Base-by-base conservation (phyloP, 92 coral and sea anemone genomes). In the Phymanthus crucifer region DNA sequence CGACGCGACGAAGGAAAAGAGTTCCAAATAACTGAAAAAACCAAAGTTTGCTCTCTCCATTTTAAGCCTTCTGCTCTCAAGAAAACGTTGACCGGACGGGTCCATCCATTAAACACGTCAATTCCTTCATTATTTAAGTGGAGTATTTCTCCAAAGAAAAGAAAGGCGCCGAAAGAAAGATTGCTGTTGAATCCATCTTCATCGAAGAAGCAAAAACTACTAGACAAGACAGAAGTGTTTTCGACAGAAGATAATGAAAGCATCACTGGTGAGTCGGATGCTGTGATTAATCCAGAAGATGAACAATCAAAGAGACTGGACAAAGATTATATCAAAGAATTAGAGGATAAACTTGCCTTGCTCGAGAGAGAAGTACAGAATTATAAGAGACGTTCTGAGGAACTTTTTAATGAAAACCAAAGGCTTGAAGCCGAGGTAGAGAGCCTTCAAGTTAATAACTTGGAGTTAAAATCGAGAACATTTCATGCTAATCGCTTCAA, bases 401-500 rank as follows among this genome's bases (percentile, higher is more conserved):
- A 32, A 36, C 72, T 68, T 68, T 32, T 14, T 32, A 36, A 68
- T 32, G 72, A 68, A 68, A 68, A 68, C 72, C 19, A 68, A 68
- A 68, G 72, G 72, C 72, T 68, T 32, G 40, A 68, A 68, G 38
- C 72, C 3, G 32, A 36, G n/a, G 11, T 68, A 18, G 45, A 32
- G 40, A 68, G 72, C 45, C 72, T 68, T 68, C 40, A 68, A 68
- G 10, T 19, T n/a, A 24, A 57, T 57, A 57, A 57, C 66, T 57
- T 23, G 66, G 66, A 57, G 66, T 57, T 57, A 19, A 57, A 21
- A 50, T 50, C 56, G 24, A 72, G 32, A 38, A 35, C 47, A 72
- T 72, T 72, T 40, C 43, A 72, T 72, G 56, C 33, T 72, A 48
- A 72, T 72, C 76, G 76, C 56, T 83, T 83, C 66, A 66, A 32